These are phyloP conservation scores for Hippoglossus hippoglossus DNA, from an alignment of 2,797 vertebrate genomes.

Conservation along the genomic window DNA sequence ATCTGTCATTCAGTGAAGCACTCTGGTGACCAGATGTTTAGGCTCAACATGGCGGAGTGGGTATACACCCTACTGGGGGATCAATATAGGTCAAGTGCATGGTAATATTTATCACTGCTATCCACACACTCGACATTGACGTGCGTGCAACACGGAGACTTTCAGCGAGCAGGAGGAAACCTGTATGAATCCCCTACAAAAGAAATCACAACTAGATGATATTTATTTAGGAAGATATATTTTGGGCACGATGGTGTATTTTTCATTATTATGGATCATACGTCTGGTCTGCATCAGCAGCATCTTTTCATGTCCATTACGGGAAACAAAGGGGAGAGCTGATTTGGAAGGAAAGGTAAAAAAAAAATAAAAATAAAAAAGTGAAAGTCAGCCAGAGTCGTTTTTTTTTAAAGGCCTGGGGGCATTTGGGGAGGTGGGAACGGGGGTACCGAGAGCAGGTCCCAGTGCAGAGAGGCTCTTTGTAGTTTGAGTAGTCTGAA, in stretches of 20 bases:
- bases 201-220: slow-evolving; percentile 27
- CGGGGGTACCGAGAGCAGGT: slow-evolving; percentile 77
- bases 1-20: slow-evolving; percentile 85
- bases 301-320: slow-evolving; percentile 54
- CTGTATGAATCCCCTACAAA: background rate
- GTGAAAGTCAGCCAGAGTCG: slow-evolving; percentile 66
- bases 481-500: slow-evolving; percentile 80
- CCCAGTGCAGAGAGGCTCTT: slow-evolving; percentile 80
- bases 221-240: slow-evolving; percentile 41
- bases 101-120: slow-evolving; percentile 68
- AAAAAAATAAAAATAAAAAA: slow-evolving; percentile 59
- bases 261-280: slow-evolving; percentile 60
- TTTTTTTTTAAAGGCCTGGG: slow-evolving; percentile 73
- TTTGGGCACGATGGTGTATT: slow-evolving; percentile 33
- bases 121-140: slow-evolving; percentile 46
- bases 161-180: slow-evolving; percentile 18
- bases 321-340: slow-evolving; percentile 68
- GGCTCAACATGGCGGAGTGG: slow-evolving; percentile 66
- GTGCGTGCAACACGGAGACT: slow-evolving; percentile 36
- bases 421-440: slow-evolving; percentile 67
- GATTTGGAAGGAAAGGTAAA: slow-evolving; percentile 76
- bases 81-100: slow-evolving; percentile 81
- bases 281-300: slow-evolving; percentile 59
- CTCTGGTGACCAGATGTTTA: slow-evolving; percentile 86
- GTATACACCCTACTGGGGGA: slow-evolving; percentile 64